Base-by-base conservation (phyloP, 1,140 invertebrate species). In the Zelostemma sp. region DNA sequence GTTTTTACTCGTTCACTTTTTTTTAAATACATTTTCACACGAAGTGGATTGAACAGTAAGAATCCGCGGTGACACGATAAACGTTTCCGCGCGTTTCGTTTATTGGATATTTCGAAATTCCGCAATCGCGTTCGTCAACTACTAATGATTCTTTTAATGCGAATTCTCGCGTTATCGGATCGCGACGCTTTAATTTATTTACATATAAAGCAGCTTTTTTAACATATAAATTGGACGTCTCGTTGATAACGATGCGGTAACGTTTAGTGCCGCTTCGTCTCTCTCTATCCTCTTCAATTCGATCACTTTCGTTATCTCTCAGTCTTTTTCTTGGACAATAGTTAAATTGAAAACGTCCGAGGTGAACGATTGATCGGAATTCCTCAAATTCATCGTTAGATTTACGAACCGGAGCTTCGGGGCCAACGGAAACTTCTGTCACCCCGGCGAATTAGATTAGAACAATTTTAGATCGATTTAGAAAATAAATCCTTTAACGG, bases 51-150 rank as follows among this genome's bases (percentile, higher is more conserved):
- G 21, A 50, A 57, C 47, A 38, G 40, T 46, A 14, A 31, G 57
- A 57, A 57, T 57, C 46, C 45, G 35, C 35, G 43, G 21, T 41
- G 38, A 63, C 53, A 35, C 25, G 50, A 61, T 46, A 61, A 53
- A 48, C 35, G 11, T 14, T 2, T 2, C 35, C 9, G 9, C 12
- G 35, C 11, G 3, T 25, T n/a, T 3, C 11, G n/a, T n/a, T 38
- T 38, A 38, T 14, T 14, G 12, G 35, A 3, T 11, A 11, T 38
- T 38, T n/a, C 3, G 12, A 5, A 38, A 38, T 38, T 38, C 3
- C 9, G 9, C n/a, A n/a, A n/a, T 38, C 35, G 12, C 2, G 35
- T 5, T 38, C 21, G 35, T 38, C 1, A 38, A 14, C 9, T 38
- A 11, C 3, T 38, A 11, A 14, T 38, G 35, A 38, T 14, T 38